A percentile compares a stretch with the other conserved stretches of the same genome.
These are phyloP conservation scores for Danaus plexippus DNA, from an alignment of 1,140 invertebrate species.

Conservation along the genomic window DNA sequence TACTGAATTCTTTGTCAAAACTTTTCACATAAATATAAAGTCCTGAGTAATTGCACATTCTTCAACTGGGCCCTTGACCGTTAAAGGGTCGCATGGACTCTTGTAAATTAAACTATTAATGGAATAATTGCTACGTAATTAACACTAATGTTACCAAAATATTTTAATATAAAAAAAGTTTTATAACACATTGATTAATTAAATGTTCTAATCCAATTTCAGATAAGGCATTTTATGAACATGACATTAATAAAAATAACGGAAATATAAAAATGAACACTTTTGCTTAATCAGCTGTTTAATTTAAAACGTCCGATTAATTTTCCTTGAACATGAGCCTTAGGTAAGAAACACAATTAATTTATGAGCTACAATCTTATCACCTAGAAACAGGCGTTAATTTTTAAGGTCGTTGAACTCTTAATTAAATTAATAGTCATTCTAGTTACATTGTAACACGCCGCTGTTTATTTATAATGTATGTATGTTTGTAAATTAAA, in stretches of 20 bases:
- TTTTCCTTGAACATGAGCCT: too few species aligned
- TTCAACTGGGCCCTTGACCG: constrained; percentile 26
- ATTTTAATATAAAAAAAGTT: constrained; percentile 3
- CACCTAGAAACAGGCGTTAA: too few species aligned
- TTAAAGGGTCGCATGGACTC: constrained; percentile 32
- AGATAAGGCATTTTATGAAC: too few species aligned
- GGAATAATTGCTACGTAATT: constrained; percentile 30
- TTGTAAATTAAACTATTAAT: constrained; percentile 36
- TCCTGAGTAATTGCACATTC: constrained; percentile 47
- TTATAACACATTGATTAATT: neutral
- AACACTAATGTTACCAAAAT: constrained; percentile 26
- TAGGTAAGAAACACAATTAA: too few species aligned
- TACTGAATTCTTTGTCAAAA: constrained; percentile 34
- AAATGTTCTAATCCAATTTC: too few species aligned
- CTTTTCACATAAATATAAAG: constrained; percentile 36
- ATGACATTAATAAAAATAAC: too few species aligned
- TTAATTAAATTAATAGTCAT: constrained; percentile 19
- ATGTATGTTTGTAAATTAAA: constrained; percentile 23
- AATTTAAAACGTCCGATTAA: too few species aligned
- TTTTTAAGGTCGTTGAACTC: constrained; percentile 5
- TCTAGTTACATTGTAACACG: constrained; percentile 11
- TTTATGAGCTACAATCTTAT: too few species aligned
- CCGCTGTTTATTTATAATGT: constrained; percentile 17
- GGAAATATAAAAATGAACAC: too few species aligned
- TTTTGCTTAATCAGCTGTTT: too few species aligned